Evolutionary conservation across 2,888 invertebrate species (phyloP), one percentile per base, ranked within the genome.

Genomic region (Linnaemya tessellans): DNA sequence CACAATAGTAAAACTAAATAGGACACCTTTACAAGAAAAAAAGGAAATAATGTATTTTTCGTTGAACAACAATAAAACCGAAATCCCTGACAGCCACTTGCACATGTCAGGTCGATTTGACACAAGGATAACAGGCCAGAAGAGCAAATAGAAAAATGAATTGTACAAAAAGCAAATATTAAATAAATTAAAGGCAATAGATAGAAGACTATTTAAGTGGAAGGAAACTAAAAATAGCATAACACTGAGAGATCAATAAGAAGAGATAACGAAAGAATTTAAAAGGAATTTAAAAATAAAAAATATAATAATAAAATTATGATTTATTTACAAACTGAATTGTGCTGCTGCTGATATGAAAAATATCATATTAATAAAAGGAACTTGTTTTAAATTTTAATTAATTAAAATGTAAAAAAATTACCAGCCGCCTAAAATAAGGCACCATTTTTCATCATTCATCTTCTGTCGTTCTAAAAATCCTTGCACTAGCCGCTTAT

Each of bases 81-180:
- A 82, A 65, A 84, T 58, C 62, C 65, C 77, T 85, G 82, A 79
- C 82, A 85, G 67, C 65, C 82, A 82, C 79, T 82, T 82, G 79
- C 68, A 75, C 49, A 82, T 82, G 82, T 71, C 85, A 82, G 79
- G 74, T 58, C 64, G 70, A 79, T 68, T 73, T 79, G 67, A 79
- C 46, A 84, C 13, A 70, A 79, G 82, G 70, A 82, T 79, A 74
- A 64, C 56, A 62, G 64, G 62, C 20, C 56, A 68, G 56, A 56
- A 18, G 62, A 25, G 38, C 58, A 46, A 30, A 54, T 30, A 46
- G 3, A 46, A 11, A 35, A 70, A 64, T 3, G 41, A 49, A 65
- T 65, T 62, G 60, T 46, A 3, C 41, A 22, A n/a, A 71, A 41
- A 80, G 43, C 71, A 77, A 80, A 80, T 80, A 71, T 75, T 80